Percentiles rank a stretch among this genome's conserved stretches.
Evolutionary conservation across 2,888 invertebrate species (phyloP).

Genomic region (Agriopis aurantiaria): DNA sequence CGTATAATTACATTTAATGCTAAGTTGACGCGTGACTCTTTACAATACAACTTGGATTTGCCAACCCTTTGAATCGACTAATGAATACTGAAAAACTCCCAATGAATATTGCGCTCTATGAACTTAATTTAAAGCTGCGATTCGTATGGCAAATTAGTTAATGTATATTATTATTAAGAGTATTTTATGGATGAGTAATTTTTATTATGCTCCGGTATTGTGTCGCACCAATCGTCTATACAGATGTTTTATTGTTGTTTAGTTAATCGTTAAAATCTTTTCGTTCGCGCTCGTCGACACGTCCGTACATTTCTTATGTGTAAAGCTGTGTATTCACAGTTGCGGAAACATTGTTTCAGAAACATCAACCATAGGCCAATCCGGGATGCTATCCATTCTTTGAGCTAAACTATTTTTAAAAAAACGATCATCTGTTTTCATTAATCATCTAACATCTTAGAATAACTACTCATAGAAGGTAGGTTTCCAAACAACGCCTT

Average conservation of each 20-base stretch:
- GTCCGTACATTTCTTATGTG: slow-evolving; percentile 27
- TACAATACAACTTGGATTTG: slow-evolving; percentile 84
- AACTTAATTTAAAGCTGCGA: slow-evolving; percentile 47
- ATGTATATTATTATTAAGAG: slow-evolving; percentile 74
- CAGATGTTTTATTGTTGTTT: slow-evolving; percentile 61
- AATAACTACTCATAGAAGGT: no score
- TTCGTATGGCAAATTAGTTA: slow-evolving; percentile 50
- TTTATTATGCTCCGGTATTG: slow-evolving; percentile 77
- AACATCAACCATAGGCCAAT: background rate
- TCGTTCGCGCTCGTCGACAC: slow-evolving; percentile 45
- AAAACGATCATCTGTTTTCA: no score
- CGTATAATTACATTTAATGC: slow-evolving; percentile 76
- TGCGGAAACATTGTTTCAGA: background rate
- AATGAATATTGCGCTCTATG: slow-evolving; percentile 52
- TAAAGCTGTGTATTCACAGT: slow-evolving; percentile 5
- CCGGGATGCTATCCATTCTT: no score
- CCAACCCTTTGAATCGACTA: slow-evolving; percentile 84
- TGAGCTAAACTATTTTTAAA: no score
- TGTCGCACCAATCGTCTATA: slow-evolving; percentile 51
- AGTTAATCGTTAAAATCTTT: slow-evolving; percentile 59
- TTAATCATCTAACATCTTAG: no score
- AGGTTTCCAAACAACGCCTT: no score
- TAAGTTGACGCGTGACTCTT: slow-evolving; percentile 81
- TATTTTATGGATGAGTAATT: slow-evolving; percentile 82
- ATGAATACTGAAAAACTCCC: slow-evolving; percentile 64